Conservation (phyloP, 2,888 invertebrate genomes). For the Nomada ruficornis region DNA sequence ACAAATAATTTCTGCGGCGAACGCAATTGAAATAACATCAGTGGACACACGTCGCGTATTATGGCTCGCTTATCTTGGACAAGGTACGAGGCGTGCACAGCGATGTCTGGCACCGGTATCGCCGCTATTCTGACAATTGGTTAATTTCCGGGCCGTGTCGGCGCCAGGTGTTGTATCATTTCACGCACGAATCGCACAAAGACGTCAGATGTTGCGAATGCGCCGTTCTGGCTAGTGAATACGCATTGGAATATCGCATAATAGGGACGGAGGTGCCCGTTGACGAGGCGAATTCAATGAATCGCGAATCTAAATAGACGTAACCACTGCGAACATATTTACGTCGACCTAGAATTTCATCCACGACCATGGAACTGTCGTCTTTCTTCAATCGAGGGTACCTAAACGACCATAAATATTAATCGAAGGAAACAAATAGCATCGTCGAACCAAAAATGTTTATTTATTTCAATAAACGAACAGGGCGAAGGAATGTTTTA, state of each 20-base stretch:
- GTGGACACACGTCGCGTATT: no score
- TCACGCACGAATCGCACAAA: conserved; percentile 46
- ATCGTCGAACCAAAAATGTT: no score
- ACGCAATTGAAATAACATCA: no score
- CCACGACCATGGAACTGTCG: not conserved
- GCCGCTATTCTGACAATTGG: conserved; percentile 47
- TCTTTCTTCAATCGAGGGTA: not conserved
- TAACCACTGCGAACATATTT: not conserved
- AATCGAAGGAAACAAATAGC: no score
- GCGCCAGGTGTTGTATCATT: conserved; percentile 54
- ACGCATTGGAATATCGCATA: conserved; percentile 23
- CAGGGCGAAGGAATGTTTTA: no score
- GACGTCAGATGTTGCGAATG: conserved; percentile 53
- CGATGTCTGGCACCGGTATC: conserved; percentile 16
- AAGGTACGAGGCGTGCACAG: conserved; percentile 1
- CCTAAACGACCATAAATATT: no score
- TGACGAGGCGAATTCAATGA: conserved; percentile 8
- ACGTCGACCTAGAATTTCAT: not conserved
- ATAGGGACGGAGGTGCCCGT: not conserved
- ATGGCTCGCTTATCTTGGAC: not conserved
- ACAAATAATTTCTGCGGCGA: no score
- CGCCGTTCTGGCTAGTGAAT: not conserved
- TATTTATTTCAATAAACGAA: no score
- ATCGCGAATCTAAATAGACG: not conserved
- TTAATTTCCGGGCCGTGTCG: conserved; percentile 65